phyloP scores from a whole-genome alignment of 1,140 invertebrate species.

The Drosophila azteca region DNA sequence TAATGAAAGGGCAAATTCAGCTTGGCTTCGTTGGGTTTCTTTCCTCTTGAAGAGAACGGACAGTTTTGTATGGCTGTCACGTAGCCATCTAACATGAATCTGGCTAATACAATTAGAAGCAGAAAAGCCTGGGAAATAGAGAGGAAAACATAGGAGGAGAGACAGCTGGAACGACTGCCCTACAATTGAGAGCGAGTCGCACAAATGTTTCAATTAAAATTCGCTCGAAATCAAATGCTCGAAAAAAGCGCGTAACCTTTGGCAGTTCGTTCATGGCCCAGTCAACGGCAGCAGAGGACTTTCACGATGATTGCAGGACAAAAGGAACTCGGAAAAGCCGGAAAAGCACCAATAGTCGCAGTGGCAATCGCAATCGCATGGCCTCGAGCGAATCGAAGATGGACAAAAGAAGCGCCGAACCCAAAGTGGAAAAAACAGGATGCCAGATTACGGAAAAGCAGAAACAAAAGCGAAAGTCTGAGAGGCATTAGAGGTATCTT shows the following conservation, averaged over 20 bases:
- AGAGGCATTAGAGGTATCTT: conserved; percentile 27
- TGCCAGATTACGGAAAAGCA: conserved; percentile 19
- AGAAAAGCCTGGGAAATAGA: conserved; percentile 7
- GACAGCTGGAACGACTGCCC: conserved; percentile 5
- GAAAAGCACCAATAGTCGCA: conserved; percentile 9
- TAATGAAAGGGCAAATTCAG: conserved; percentile 64
- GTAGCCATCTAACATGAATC: conserved; percentile 48
- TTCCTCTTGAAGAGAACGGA: conserved; percentile 2
- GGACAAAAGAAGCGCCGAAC: conserved; percentile 10
- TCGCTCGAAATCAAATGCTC: conserved; percentile 24
- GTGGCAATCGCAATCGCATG: conserved; percentile 26
- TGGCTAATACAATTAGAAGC: conserved; percentile 70
- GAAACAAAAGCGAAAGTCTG: conserved; percentile 25
- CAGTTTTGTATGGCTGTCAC: conserved; percentile 47
- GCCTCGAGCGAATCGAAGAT: conserved; percentile 44
- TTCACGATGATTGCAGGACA: conserved; percentile 10
- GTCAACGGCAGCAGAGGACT: conserved; percentile 5
- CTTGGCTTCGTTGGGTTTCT: conserved; percentile 7
- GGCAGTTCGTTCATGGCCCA: background rate
- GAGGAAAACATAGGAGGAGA: background rate
- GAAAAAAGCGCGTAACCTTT: conserved; percentile 17
- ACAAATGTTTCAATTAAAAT: conserved; percentile 75
- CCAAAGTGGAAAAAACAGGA: conserved; percentile 4
- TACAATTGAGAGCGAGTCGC: conserved; percentile 11
- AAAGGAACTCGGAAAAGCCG: conserved; percentile 2